These are phyloP conservation scores for Eristalis tenax DNA, from an alignment of 2,888 invertebrate genomes.

Conservation along the genomic window DNA sequence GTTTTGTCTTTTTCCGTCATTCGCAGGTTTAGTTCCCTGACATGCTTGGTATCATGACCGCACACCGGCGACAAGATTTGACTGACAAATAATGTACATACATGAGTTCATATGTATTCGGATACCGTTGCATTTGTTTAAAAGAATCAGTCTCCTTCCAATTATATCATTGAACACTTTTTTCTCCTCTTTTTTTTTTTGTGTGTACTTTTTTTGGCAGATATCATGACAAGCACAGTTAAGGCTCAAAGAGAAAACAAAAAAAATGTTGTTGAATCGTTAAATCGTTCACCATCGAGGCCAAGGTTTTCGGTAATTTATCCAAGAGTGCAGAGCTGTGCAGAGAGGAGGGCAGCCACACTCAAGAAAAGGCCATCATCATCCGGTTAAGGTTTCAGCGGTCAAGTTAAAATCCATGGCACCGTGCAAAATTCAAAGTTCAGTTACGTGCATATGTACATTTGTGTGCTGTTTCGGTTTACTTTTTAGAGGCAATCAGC, in stretches of 20 bases:
- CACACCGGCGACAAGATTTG: background rate
- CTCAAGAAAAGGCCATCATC: conserved; percentile 55
- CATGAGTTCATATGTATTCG: background rate
- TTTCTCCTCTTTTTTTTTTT: background rate
- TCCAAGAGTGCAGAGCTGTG: conserved; percentile 16
- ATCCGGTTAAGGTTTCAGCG: conserved; percentile 57
- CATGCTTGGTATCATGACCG: background rate
- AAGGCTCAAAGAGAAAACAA: background rate
- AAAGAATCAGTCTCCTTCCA: background rate
- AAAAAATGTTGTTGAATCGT: conserved; percentile 2
- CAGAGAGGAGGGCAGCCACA: conserved; percentile 14
- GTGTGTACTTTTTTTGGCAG: background rate
- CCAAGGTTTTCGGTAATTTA: conserved; percentile 63
- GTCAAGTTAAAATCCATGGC: conserved; percentile 23
- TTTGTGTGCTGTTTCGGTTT: conserved; percentile 22
- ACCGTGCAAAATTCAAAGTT: conserved; percentile 37
- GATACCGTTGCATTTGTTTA: background rate
- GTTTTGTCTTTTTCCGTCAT: background rate
- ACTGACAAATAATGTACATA: background rate
- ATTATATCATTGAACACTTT: background rate
- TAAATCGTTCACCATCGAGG: conserved; percentile 55
- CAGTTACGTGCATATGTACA: conserved; percentile 19
- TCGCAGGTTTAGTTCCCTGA: background rate
- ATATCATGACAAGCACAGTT: conserved; percentile 22
- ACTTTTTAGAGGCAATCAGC: background rate